These are phyloP conservation scores for Chamaetylas fuelleborni DNA, from an alignment of 2,113 vertebrate genomes.

Conservation along the genomic window DNA sequence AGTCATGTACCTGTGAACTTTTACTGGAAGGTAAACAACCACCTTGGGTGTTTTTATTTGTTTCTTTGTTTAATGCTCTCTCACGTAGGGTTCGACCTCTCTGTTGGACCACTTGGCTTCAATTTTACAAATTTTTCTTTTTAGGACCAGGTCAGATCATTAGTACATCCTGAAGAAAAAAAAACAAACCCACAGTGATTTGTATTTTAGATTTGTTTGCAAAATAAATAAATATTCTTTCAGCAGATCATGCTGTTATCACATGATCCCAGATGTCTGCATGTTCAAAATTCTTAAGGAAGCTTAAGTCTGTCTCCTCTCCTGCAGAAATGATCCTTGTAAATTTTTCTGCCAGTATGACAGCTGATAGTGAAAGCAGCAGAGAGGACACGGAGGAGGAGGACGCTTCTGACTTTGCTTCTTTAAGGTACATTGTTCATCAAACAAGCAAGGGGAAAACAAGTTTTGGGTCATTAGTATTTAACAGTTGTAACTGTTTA, in stretches of 20 bases:
- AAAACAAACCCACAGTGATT: not conserved
- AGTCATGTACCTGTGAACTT: not conserved
- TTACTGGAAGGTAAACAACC: not conserved
- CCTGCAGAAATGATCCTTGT: not conserved
- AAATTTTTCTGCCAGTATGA: not conserved
- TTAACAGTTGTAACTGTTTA: not conserved
- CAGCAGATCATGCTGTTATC: not conserved
- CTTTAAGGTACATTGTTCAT: conserved; percentile 14
- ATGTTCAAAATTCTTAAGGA: not conserved
- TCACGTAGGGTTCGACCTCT: not conserved
- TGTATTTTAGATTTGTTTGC: not conserved
- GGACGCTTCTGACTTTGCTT: conserved; percentile 11
- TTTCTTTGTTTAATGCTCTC: not conserved
- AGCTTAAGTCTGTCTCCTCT: not conserved
- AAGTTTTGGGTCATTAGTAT: not conserved
- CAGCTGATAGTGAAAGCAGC: conserved; percentile 9
- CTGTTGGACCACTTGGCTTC: not conserved
- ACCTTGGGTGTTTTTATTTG: not conserved
- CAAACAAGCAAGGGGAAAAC: not conserved
- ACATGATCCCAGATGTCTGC: not conserved
- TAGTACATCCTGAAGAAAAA: not conserved
- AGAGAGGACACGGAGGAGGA: not conserved
- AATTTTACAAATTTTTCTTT: not conserved
- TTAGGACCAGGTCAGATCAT: not conserved
- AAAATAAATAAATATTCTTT: conserved; percentile 48